These are phyloP conservation scores for Pseudomugil gertrudae DNA, from an alignment of 2,797 vertebrate genomes.

Conservation along the genomic window DNA sequence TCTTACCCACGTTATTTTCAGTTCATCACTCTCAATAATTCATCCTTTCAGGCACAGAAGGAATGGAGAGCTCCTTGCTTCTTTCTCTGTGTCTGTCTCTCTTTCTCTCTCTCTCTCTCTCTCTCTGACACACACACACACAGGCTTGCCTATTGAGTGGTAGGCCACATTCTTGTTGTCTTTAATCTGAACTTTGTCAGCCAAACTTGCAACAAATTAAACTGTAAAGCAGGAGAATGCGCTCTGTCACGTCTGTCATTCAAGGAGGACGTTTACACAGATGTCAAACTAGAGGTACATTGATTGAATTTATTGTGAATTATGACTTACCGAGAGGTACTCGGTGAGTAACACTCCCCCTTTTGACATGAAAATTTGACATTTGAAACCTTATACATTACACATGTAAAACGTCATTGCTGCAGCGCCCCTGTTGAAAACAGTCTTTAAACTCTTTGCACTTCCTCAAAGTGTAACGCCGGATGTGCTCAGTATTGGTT, in stretches of 20 bases:
- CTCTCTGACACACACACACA: conserved; percentile 11
- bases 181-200: conserved; percentile 31
- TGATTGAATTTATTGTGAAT: background rate
- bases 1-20: conserved; percentile 79
- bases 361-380: background rate
- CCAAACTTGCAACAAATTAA: conserved; percentile 20
- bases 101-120: too few relatives aligned
- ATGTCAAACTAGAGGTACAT: conserved; percentile 12
- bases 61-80: conserved; percentile 58
- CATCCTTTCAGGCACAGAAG: conserved; percentile 66
- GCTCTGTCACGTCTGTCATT: conserved; percentile 13
- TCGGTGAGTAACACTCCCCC: background rate
- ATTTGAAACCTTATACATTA: conserved; percentile 1
- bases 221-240: conserved; percentile 14
- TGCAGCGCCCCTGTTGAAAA: background rate
- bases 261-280: background rate
- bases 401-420: background rate
- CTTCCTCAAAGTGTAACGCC: background rate
- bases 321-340: background rate
- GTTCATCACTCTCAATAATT: conserved; percentile 84
- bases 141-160: conserved; percentile 48
- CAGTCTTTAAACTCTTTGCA: background rate
- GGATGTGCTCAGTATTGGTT: background rate
- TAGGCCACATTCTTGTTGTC: conserved; percentile 28
- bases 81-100: conserved; percentile 40